A percentile compares a stretch with the other conserved stretches of the same genome.
phyloP scores from a whole-genome alignment of 2,113 vertebrate genomes.

The cat (Felis catus) region F.catus_Fca126_mat1.0 CM031419.1:164841501-164842000 shows the following conservation, averaged over 20 bases:
- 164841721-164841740: no score
- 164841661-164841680: no score
- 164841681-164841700: no score
- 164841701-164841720: no score
- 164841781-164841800: no score
- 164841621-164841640: not conserved
- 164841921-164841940: not conserved
- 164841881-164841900: not conserved
- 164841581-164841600: not conserved
- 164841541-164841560: not conserved
- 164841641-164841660: no score
- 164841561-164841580: slow-evolving; percentile 24
- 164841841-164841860: not conserved
- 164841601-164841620: not conserved
- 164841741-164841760: no score
- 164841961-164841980: not conserved
- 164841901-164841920: not conserved
- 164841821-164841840: no score
- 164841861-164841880: slow-evolving; percentile 3
- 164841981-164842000: not conserved
- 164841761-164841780: no score
- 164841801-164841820: no score
- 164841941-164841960: not conserved
- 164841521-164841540: not conserved
- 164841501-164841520: not conserved